A percentile compares a stretch with the other conserved stretches of the same genome.
Evolutionary conservation across 2,113 vertebrate genomes (phyloP).

Genomic region (Oostethus manadensis): DNA sequence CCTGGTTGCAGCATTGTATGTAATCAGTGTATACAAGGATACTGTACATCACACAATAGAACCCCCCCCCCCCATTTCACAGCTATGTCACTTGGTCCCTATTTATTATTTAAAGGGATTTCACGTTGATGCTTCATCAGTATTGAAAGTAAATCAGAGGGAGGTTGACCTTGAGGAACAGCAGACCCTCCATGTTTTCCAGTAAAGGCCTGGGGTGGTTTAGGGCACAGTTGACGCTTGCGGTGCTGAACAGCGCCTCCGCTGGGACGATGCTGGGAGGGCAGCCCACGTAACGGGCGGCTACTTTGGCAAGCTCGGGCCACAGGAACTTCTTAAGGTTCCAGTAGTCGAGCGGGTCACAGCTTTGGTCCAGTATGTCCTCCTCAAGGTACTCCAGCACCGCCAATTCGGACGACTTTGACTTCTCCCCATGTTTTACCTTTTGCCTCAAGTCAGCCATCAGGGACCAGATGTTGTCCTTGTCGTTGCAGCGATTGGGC

Average conservation of each 20-base stretch:
- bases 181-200: conserved; percentile 92
- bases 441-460: conserved; percentile 84
- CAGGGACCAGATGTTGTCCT: conserved; percentile 89
- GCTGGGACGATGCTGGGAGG: conserved; percentile 91
- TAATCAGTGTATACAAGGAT: conserved; percentile 62
- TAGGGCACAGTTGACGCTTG: conserved; percentile 79
- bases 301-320: conserved; percentile 89
- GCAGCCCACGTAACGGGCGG: conserved; percentile 90
- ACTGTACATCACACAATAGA: conserved; percentile 50
- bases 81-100: conserved; percentile 70
- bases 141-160: conserved; percentile 98
- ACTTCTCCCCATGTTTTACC: conserved; percentile 78
- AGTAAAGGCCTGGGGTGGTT: conserved; percentile 84
- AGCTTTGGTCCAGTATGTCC: conserved; percentile 95
- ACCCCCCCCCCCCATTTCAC: conserved; percentile 57
- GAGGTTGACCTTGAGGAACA: conserved; percentile 97
- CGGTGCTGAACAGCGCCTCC: conserved; percentile 89
- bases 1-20: conserved; percentile 59
- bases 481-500: conserved; percentile 76
- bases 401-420: conserved; percentile 82
- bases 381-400: conserved; percentile 94
- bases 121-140: conserved; percentile 68
- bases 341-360: conserved; percentile 96
- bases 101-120: conserved; percentile 44
- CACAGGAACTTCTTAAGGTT: conserved; percentile 90